Evolutionary conservation across 2,113 vertebrate species (phyloP).

Genomic region (Cranoglanis bouderius): DNA sequence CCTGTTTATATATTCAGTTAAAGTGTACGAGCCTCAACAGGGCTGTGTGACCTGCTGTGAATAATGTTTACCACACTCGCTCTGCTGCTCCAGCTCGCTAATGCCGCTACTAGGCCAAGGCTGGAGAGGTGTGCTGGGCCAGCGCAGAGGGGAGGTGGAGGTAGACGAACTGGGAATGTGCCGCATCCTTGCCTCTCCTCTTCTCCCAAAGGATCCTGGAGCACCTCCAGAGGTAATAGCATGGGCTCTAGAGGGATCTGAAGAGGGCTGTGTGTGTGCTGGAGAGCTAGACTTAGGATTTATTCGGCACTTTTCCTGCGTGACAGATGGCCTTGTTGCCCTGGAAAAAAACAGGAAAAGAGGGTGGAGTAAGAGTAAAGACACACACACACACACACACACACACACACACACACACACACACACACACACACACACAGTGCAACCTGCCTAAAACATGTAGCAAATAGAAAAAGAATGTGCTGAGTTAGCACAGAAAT

Average conservation of each 20-base stretch:
- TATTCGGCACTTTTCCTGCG: conserved; percentile 21
- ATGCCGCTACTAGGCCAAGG: conserved; percentile 50
- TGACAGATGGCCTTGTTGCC: conserved; percentile 39
- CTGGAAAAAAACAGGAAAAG: conserved; percentile 8
- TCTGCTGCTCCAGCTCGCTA: conserved; percentile 57
- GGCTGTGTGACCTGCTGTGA: not conserved
- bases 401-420: conserved; percentile 13
- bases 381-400: conserved; percentile 5
- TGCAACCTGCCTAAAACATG: not conserved
- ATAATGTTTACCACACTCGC: conserved; percentile 62
- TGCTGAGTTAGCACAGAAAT: not conserved
- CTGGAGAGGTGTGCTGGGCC: conserved; percentile 46
- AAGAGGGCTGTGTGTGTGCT: conserved; percentile 21
- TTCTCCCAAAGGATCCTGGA: conserved; percentile 32
- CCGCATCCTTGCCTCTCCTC: not conserved
- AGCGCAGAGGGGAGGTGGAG: conserved; percentile 58
- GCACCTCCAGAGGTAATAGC: conserved; percentile 18
- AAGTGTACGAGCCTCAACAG: not conserved
- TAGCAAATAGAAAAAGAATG: not conserved
- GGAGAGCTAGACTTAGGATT: conserved; percentile 31
- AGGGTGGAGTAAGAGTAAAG: not conserved
- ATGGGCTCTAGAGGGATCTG: not conserved
- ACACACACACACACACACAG: not conserved
- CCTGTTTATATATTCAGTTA: not conserved
- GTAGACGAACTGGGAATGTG: conserved; percentile 1